Evolutionary conservation across 2,888 invertebrate species (phyloP).

Genomic region (Hydroisotoma schaefferi): DNA sequence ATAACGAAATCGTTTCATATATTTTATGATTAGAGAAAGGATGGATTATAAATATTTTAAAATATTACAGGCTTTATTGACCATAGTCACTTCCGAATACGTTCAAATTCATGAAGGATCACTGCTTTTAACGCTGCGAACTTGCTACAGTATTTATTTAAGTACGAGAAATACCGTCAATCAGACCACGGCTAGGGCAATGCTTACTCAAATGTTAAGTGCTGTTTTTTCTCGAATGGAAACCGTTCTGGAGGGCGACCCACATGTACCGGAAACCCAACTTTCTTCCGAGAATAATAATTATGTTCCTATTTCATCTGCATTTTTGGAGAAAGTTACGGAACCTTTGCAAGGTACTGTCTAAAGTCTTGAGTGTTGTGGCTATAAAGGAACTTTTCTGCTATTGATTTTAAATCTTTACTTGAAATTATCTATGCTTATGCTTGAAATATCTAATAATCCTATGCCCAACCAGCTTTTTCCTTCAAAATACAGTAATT

Average conservation of each 20-base stretch:
- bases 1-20: neutral
- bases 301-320: conserved; percentile 9
- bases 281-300: conserved; percentile 11
- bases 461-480: too few relatives aligned
- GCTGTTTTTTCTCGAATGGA: conserved; percentile 98
- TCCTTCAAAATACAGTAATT: too few relatives aligned
- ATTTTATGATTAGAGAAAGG: too few relatives aligned
- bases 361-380: too few relatives aligned
- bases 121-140: conserved; percentile 80
- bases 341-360: conserved; percentile 17
- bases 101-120: conserved; percentile 98
- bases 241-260: conserved; percentile 64
- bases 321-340: conserved; percentile 13
- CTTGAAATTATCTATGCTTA: too few relatives aligned
- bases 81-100: conserved; percentile 97
- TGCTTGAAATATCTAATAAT: too few relatives aligned
- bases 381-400: too few relatives aligned
- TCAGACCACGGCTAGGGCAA: conserved; percentile 96
- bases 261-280: neutral
- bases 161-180: conserved; percentile 95
- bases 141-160: conserved; percentile 97
- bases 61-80: conserved; percentile 73
- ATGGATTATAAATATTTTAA: neutral
- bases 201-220: conserved; percentile 97
- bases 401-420: too few relatives aligned